phyloP scores from a whole-genome alignment of 1,140 invertebrate genomes.

The Nephotettix cincticeps region DNA sequence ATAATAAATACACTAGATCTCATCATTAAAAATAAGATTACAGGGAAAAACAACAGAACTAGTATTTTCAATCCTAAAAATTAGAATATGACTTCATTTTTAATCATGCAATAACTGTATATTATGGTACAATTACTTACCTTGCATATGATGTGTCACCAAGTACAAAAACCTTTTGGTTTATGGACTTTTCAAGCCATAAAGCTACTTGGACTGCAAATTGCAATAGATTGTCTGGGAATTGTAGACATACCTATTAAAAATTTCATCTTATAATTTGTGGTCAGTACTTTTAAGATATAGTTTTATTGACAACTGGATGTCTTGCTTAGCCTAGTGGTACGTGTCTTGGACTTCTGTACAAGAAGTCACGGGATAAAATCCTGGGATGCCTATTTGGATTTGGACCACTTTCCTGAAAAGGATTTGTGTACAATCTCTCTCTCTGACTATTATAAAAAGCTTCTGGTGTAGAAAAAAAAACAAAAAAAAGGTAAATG shows the following conservation, averaged over 20 bases:
- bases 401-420: no score
- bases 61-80: not conserved
- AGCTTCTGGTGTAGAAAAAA: no score
- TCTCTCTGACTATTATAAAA: no score
- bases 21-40: not conserved
- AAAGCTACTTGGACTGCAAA: constrained; percentile 68
- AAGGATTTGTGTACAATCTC: no score
- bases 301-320: no score
- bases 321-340: no score
- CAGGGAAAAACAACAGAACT: not conserved
- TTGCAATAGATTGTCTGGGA: constrained; percentile 78
- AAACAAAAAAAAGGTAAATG: no score
- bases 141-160: constrained; percentile 94
- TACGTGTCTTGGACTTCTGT: no score
- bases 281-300: no score
- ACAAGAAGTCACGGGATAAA: no score
- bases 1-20: not conserved
- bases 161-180: constrained; percentile 73
- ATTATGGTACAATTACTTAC: constrained; percentile 56
- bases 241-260: constrained; percentile 82
- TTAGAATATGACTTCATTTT: not conserved
- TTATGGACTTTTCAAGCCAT: constrained; percentile 58
- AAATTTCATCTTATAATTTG: no score
- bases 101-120: not conserved
- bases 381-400: no score